Evolutionary conservation across 2,113 vertebrate species (phyloP).

Genomic region (Menidia beryllina): DNA sequence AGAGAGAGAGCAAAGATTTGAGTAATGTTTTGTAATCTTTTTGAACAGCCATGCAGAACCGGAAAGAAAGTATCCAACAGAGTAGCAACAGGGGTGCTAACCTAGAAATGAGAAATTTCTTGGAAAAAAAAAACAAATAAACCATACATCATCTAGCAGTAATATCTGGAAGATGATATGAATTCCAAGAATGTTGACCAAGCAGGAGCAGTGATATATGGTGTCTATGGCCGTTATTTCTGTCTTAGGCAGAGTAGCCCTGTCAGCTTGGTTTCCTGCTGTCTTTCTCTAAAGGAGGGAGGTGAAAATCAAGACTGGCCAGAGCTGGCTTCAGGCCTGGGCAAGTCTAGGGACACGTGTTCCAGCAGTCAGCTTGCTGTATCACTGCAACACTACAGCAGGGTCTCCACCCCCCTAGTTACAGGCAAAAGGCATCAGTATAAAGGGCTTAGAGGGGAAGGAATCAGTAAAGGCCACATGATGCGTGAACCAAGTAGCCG

Average conservation of each 20-base stretch:
- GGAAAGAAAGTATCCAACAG: neutral
- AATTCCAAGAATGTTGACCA: neutral
- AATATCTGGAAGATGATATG: neutral
- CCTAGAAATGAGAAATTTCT: neutral
- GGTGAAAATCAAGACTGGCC: slow-evolving; percentile 50
- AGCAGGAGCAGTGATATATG: slow-evolving; percentile 7
- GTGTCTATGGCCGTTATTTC: slow-evolving; percentile 38
- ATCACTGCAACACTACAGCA: slow-evolving; percentile 28
- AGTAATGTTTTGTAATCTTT: neutral
- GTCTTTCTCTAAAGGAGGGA: slow-evolving; percentile 28
- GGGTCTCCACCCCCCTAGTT: neutral
- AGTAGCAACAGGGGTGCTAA: neutral
- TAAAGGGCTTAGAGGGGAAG: too few relatives aligned
- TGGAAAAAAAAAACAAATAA: neutral
- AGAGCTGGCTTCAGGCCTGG: slow-evolving; percentile 17
- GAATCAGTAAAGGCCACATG: slow-evolving; percentile 20
- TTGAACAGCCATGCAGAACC: neutral
- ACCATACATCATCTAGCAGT: neutral
- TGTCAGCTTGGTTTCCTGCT: slow-evolving; percentile 2
- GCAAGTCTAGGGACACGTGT: slow-evolving; percentile 34
- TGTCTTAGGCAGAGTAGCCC: neutral
- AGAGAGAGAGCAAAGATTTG: neutral
- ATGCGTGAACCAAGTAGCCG: slow-evolving; percentile 20
- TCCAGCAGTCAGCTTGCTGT: slow-evolving; percentile 25
- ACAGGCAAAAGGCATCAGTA: too few relatives aligned